Evolutionary conservation across 2,797 vertebrate species (phyloP).

Genomic region (Allobates femoralis): DNA sequence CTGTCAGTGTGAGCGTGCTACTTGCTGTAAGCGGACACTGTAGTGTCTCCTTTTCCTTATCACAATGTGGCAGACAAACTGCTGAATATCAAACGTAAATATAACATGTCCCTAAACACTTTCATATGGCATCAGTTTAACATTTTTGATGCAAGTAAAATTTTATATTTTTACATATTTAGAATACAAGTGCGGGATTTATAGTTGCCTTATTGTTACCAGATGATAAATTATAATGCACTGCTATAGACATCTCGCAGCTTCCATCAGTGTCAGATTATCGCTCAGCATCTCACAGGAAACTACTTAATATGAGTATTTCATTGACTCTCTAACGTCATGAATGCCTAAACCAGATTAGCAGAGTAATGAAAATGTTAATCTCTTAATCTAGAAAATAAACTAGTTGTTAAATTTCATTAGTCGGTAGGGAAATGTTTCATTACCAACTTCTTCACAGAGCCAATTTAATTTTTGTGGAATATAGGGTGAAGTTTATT

Average conservation of each 20-base stretch:
- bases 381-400: slow-evolving; percentile 26
- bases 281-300: slow-evolving; percentile 1
- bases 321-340: neutral
- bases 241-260: neutral
- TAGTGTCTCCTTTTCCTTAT: too few species aligned
- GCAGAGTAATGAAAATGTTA: slow-evolving; percentile 3
- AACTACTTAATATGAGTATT: neutral
- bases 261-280: neutral
- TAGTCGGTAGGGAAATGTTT: neutral
- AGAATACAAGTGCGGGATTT: neutral
- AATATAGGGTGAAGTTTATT: neutral
- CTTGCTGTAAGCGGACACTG: too few species aligned
- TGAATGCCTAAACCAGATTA: slow-evolving; percentile 24
- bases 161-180: neutral
- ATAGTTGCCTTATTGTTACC: slow-evolving; percentile 6
- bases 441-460: neutral
- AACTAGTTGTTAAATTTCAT: neutral
- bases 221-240: neutral
- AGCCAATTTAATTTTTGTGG: neutral
- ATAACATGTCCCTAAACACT: neutral
- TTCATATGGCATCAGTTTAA: neutral
- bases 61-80: too few species aligned
- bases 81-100: neutral
- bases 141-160: neutral
- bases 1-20: too few species aligned